A percentile compares a stretch with the other conserved stretches of the same genome.
phyloP scores from a whole-genome alignment of 2,888 invertebrate genomes.

The Thysanoteuthis rhombus region DNA sequence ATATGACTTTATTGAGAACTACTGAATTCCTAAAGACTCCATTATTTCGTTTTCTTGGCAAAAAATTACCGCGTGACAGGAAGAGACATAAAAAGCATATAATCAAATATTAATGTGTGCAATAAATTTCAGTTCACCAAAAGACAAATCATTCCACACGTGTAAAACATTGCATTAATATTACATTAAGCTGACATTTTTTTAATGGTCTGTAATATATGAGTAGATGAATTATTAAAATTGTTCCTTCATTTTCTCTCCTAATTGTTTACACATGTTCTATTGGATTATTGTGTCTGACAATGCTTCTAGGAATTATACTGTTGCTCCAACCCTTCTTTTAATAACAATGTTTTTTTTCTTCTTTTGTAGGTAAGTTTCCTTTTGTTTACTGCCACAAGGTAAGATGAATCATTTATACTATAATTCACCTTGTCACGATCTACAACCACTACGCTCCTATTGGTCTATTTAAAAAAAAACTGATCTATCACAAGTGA shows the following conservation, averaged over 20 bases:
- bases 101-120: neutral
- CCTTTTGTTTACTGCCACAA: neutral
- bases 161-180: slow-evolving; percentile 12
- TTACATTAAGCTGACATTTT: neutral
- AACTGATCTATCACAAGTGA: no score
- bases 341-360: neutral
- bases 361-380: slow-evolving; percentile 12
- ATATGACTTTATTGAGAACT: no score
- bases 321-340: neutral
- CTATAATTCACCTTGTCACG: no score
- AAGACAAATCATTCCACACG: neutral
- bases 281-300: neutral
- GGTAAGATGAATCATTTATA: neutral
- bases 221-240: neutral
- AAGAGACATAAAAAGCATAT: neutral
- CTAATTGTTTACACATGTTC: neutral
- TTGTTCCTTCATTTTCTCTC: neutral
- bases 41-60: neutral
- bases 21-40: no score
- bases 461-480: no score
- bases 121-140: neutral
- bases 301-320: neutral
- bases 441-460: no score
- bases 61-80: neutral
- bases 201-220: neutral